Conservation (phyloP, 2,113 vertebrate species). For the Apteryx owenii region DNA sequence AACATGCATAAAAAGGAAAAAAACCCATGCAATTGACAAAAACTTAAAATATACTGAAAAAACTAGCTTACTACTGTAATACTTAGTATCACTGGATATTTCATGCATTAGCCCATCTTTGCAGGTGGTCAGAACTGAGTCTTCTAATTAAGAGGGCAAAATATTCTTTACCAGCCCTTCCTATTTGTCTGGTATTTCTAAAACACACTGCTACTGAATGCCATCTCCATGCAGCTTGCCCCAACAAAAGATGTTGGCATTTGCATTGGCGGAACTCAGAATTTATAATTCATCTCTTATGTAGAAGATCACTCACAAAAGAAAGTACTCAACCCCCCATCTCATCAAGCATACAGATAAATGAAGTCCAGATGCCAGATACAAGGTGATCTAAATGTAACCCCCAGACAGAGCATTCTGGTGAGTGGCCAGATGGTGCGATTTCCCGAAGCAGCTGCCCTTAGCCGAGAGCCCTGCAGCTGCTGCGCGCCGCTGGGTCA, state of each 20-base stretch:
- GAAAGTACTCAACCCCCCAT: not conserved
- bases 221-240: not conserved
- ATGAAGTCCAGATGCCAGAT: slow-evolving; percentile 22
- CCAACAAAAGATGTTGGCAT: too few species aligned
- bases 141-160: not conserved
- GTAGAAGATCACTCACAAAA: not conserved
- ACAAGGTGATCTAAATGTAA: slow-evolving; percentile 52
- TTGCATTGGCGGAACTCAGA: not conserved
- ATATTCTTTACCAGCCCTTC: not conserved
- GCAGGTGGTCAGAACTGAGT: not conserved
- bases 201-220: not conserved
- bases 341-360: not conserved
- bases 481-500: not conserved
- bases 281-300: not conserved
- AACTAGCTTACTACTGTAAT: not conserved
- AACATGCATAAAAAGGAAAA: not conserved
- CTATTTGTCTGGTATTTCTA: not conserved
- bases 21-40: not conserved
- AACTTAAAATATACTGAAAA: not conserved
- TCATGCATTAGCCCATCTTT: not conserved
- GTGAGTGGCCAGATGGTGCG: slow-evolving; percentile 4
- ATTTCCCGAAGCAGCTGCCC: slow-evolving; percentile 32
- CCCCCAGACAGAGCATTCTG: not conserved
- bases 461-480: not conserved
- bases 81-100: not conserved